These are phyloP conservation scores for Gryllus longicercus DNA, from an alignment of 2,888 invertebrate species.

Conservation along the genomic window DNA sequence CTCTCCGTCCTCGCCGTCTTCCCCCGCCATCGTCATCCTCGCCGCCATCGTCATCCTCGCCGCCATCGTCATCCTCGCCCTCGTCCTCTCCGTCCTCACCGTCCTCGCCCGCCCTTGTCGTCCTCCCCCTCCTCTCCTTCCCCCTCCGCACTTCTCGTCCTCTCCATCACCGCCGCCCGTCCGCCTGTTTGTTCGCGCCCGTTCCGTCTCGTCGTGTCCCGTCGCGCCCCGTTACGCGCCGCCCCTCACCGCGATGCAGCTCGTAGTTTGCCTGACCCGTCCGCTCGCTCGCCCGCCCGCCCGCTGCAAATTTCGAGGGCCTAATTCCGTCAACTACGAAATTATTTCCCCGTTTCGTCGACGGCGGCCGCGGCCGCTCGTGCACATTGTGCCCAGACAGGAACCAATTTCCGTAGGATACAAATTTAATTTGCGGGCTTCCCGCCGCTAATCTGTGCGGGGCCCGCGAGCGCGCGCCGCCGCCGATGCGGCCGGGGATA, in stretches of 20 bases:
- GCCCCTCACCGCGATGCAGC: background rate
- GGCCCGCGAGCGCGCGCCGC: background rate
- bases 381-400: background rate
- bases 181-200: too few relatives aligned
- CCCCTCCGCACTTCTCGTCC: too few relatives aligned
- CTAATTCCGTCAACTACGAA: constrained; percentile 8
- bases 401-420: constrained; percentile 17
- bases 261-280: background rate
- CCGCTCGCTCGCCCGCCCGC: background rate
- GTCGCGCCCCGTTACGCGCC: too few relatives aligned
- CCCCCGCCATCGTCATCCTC: too few relatives aligned
- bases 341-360: background rate
- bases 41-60: too few relatives aligned
- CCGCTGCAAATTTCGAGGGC: background rate
- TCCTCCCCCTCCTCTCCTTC: too few relatives aligned
- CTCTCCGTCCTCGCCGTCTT: too few relatives aligned
- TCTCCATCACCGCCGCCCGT: too few relatives aligned
- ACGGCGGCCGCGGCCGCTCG: background rate
- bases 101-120: too few relatives aligned
- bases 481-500: background rate
- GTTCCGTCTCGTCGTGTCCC: too few relatives aligned
- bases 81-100: too few relatives aligned
- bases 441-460: background rate
- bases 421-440: constrained; percentile 6
- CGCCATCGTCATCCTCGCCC: too few relatives aligned